Evolutionary conservation across 2,888 invertebrate species (phyloP), one percentile per base, ranked within the genome.

Genomic region (Leptopilina drosophilae): DNA sequence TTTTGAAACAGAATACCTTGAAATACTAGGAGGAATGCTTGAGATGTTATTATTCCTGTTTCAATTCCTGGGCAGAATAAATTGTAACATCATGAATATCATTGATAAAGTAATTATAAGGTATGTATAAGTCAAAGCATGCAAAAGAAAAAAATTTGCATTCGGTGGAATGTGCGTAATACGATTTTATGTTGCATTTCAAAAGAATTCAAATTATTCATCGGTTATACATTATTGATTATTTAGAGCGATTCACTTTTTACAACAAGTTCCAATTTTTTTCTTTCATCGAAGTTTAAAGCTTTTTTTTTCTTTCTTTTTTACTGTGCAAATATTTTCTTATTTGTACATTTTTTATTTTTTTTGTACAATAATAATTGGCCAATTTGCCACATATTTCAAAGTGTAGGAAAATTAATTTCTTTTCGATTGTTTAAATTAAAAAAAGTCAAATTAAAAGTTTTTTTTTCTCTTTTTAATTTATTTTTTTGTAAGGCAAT

Each of bases 81-180:
- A 59, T 15, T 20, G 62, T 62, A 62, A 62, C 62, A 62, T 62
- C 62, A 62, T 62, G 62, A 62, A 62, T 62, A 62, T 62, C 62
- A 62, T 62, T 62, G 62, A 62, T 62, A 62, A 62, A 62, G 62
- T 62, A 62, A 62, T 62, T 62, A 62, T 62, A 62, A 62, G 62
- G 62, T 62, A 15, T 62, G 62, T 62, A 9, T 15, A 62, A 62
- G 62, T 62, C 62, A 62, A 20, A 62, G 62, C 62, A 62, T 15
- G 62, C 20, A 62, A 62, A 62, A 62, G 62, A 62, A 62, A 46
- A 20, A 62, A 62, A 62, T 62, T 62, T 62, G 62, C 62, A 62
- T 62, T 62, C 62, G 62, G 15, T 7, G 62, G 62, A 62, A 62
- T 62, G 62, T 20, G 62, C 62, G 62, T 62, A 62, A 20, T 62